phyloP scores from a whole-genome alignment of 1,140 invertebrate genomes.

The Drosophila jambulina region DNA sequence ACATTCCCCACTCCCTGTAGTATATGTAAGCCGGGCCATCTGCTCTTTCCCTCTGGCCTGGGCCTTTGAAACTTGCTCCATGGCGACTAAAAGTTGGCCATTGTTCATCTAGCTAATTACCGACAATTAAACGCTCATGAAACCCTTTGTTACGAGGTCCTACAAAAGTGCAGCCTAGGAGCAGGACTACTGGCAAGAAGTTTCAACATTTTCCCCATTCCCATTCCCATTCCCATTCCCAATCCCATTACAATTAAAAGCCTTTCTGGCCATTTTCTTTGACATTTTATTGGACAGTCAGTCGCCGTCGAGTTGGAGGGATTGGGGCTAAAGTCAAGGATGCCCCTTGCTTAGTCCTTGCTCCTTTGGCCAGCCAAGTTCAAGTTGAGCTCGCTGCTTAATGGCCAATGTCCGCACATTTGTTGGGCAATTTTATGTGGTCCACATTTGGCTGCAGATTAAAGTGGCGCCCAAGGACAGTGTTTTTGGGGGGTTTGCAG shows the following conservation, averaged over 20 bases:
- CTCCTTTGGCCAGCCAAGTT: constrained; percentile 31
- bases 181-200: constrained; percentile 26
- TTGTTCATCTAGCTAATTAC: constrained; percentile 69
- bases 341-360: constrained; percentile 15
- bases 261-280: constrained; percentile 72
- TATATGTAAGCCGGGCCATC: constrained; percentile 4
- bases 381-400: constrained; percentile 24
- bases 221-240: constrained; percentile 4
- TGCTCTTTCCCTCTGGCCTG: constrained; percentile 8
- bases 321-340: constrained; percentile 21
- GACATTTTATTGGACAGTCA: constrained; percentile 72
- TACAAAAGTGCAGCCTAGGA: background rate
- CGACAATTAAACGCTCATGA: constrained; percentile 70
- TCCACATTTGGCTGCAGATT: constrained; percentile 34
- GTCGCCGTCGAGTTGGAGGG: constrained; percentile 20
- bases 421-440: constrained; percentile 43
- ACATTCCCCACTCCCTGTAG: constrained; percentile 3
- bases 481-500: constrained; percentile 24
- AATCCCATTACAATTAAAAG: constrained; percentile 78
- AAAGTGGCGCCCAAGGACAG: constrained; percentile 22
- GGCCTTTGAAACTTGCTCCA: constrained; percentile 37
- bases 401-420: constrained; percentile 48
- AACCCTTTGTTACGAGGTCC: constrained; percentile 53
- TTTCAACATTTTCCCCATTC: constrained; percentile 12
- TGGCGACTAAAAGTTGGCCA: constrained; percentile 48